Evolutionary conservation across 2,797 vertebrate genomes (phyloP).

Genomic region (Agapornis canus): DNA sequence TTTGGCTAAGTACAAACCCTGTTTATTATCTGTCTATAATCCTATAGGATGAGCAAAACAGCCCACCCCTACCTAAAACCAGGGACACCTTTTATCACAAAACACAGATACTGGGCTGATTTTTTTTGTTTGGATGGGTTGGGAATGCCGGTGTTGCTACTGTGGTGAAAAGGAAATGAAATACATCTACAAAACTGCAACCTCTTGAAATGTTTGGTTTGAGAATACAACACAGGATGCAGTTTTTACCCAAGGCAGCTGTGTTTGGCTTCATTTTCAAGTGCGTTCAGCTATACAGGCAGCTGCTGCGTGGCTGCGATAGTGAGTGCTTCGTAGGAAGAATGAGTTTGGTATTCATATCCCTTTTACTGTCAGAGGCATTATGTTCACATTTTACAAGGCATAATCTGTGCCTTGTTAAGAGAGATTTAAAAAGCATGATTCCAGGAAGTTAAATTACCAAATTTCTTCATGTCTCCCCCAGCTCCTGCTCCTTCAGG

Average conservation of each 20-base stretch:
- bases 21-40: not conserved
- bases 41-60: not conserved
- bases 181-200: not conserved
- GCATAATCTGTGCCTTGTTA: not conserved
- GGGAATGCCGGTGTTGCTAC: not conserved
- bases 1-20: not conserved
- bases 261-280: conserved; percentile 43
- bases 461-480: not conserved
- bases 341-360: not conserved
- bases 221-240: not conserved
- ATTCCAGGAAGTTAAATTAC: conserved; percentile 8
- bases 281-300: not conserved
- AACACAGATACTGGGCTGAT: not conserved
- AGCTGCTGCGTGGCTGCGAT: not conserved
- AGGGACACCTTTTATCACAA: accelerated
- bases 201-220: conserved; percentile 27
- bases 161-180: not conserved
- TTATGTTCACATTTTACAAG: not conserved
- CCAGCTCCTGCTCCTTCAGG: not conserved
- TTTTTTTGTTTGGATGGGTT: not conserved
- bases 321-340: not conserved
- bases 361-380: not conserved
- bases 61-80: not conserved
- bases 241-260: conserved; percentile 30
- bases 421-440: not conserved